Conservation (phyloP, 2,113 vertebrate genomes). For the Esox niger region DNA sequence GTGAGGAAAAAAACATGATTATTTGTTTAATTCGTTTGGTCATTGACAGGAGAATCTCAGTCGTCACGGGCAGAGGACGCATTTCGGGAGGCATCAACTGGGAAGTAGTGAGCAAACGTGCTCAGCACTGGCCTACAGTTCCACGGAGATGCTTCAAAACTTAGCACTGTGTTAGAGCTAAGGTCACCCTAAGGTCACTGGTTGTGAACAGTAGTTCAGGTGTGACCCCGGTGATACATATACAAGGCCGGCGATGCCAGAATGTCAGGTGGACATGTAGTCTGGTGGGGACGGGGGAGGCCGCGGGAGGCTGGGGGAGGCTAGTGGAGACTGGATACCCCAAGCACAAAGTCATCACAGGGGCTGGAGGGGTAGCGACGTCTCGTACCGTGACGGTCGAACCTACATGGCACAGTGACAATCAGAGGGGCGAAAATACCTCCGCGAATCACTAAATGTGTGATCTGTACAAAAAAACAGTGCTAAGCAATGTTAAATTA, state of each 20-base stretch:
- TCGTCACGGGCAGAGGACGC: constrained; percentile 24
- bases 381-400: neutral
- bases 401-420: neutral
- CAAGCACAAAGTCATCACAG: neutral
- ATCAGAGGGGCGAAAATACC: neutral
- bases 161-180: constrained; percentile 33
- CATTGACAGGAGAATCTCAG: constrained; percentile 16
- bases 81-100: constrained; percentile 23
- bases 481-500: constrained; percentile 48
- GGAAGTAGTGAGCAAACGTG: constrained; percentile 30
- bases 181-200: constrained; percentile 51
- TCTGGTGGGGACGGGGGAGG: constrained; percentile 1
- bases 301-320: no score
- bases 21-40: constrained; percentile 10
- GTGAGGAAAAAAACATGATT: neutral
- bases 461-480: constrained; percentile 16
- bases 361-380: neutral
- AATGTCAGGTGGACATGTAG: constrained; percentile 12
- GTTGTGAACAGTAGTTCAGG: constrained; percentile 36
- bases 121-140: constrained; percentile 37
- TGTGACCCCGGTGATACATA: constrained; percentile 50
- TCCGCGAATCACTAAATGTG: constrained; percentile 39
- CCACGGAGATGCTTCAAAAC: constrained; percentile 32
- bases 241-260: constrained; percentile 21
- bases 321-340: constrained; percentile 9